These are phyloP conservation scores for Cephalopterus ornatus DNA, from an alignment of 2,113 vertebrate species.

Conservation along the genomic window DNA sequence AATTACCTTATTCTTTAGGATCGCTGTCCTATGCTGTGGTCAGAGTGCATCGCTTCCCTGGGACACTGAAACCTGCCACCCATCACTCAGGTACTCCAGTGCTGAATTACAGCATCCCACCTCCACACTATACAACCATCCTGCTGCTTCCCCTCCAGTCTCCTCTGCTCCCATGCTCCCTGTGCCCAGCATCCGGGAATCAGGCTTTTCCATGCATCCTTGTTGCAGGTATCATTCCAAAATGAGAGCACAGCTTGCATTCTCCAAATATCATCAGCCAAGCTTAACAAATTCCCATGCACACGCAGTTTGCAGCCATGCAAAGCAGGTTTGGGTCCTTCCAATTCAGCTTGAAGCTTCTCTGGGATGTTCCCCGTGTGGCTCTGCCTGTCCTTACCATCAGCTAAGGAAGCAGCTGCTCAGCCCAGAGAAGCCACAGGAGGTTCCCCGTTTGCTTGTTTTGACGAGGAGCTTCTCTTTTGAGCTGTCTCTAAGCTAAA, in stretches of 20 bases:
- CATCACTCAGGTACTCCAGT: neutral
- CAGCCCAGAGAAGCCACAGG: neutral
- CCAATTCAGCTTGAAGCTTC: neutral
- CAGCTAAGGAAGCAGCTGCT: neutral
- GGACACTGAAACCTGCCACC: neutral
- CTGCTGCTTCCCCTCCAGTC: neutral
- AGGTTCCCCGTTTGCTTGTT: neutral
- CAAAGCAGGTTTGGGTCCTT: neutral
- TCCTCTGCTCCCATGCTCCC: neutral
- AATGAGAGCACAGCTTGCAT: neutral
- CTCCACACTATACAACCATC: fast-evolving
- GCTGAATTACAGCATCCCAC: neutral
- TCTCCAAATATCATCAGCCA: neutral
- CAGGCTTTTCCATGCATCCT: neutral
- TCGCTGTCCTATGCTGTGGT: neutral
- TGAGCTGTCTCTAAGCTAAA: neutral
- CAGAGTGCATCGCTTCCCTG: neutral
- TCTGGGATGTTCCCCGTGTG: neutral
- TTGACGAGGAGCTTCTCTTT: neutral
- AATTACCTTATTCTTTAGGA: neutral
- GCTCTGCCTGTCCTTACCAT: neutral
- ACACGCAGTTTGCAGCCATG: fast-evolving
- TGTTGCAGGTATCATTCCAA: neutral
- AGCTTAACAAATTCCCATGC: neutral
- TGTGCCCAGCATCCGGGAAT: neutral